Evolutionary conservation across 1,140 invertebrate species (phyloP), one percentile per base, ranked within the genome.

Genomic region (Euura lappo): DNA sequence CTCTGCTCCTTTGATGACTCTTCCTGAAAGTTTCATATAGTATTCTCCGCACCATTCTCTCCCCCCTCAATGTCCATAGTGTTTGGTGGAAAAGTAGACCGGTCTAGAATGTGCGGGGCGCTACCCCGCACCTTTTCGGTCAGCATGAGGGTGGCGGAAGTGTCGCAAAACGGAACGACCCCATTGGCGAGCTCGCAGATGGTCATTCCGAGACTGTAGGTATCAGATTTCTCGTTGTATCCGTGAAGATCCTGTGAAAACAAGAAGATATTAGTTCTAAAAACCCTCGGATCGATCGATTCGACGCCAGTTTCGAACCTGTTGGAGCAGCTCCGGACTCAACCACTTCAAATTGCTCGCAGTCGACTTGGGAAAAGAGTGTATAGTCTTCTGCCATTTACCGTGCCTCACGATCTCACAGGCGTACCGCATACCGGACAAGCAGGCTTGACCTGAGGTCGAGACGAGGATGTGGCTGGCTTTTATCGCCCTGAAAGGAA

Each of bases 161-260:
- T 92, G 78, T 95, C 93, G 43, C 91, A 90, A 88, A 96, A 98
- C 1, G 96, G 96, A 79, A 95, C 93, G 67, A 93, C 90, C 0
- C 96, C 96, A 89, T 98, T 98, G 44, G 93, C 96, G 75, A 98
- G 84, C 88, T 98, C 96, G 88, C 96, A 98, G 60, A 93, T 91
- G 11, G 94, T 91, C 73, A 98, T 94, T 47, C 97, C 97, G 68
- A 97, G 76, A 77, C 96, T 97, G 80, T 98, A 98, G 45, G 97
- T 93, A 86, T 98, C 97, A 3, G 95, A 96, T 79, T 94, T 94
- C 81, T 94, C 93, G 82, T 95, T 94, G 81, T 97, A 98, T 6
- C 97, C 96, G 77, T 90, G 89, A 72, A 98, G 87, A 89, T 97
- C 97, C 74, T 69, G 44, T 43, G 3, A 69, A 75, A 71, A 73